These are phyloP conservation scores for Chaetogeoica ovagalla DNA, from an alignment of 2,888 invertebrate species.

Conservation along the genomic window DNA sequence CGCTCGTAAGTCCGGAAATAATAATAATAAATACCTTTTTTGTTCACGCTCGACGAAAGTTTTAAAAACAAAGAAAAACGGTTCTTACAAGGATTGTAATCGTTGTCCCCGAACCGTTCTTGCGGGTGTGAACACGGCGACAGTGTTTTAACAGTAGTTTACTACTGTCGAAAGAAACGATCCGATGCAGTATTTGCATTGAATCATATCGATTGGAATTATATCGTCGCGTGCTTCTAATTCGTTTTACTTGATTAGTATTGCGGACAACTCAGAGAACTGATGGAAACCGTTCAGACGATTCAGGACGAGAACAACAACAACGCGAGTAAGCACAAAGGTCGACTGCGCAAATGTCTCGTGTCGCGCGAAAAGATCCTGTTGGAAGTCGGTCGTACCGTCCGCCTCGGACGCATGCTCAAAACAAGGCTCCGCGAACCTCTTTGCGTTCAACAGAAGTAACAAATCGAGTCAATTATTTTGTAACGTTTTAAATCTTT, in stretches of 20 bases:
- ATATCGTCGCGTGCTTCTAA: background rate
- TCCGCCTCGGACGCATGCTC: constrained; percentile 70
- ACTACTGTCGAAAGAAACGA: too few species aligned
- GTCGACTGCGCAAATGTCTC: constrained; percentile 58
- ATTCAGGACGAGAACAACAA: constrained; percentile 58
- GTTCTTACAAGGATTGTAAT: too few species aligned
- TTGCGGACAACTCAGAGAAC: constrained; percentile 66
- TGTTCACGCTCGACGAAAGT: too few species aligned
- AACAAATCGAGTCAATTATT: background rate
- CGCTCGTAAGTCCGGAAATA: too few species aligned
- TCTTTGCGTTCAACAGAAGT: constrained; percentile 58
- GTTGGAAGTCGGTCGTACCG: constrained; percentile 73
- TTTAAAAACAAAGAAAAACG: too few species aligned
- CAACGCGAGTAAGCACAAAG: constrained; percentile 42
- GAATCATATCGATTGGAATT: too few species aligned
- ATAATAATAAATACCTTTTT: too few species aligned
- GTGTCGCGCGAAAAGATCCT: constrained; percentile 68
- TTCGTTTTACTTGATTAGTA: constrained; percentile 61
- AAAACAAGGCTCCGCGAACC: constrained; percentile 70
- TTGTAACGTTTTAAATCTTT: too few species aligned
- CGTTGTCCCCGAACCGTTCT: too few species aligned
- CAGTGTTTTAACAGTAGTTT: too few species aligned
- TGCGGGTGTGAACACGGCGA: too few species aligned
- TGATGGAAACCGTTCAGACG: constrained; percentile 66
- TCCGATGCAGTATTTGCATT: too few species aligned